Evolutionary conservation across 53 echinoderm and acorn worm genomes (phyloP).

Genomic region (Paracentrotus lividus): DNA sequence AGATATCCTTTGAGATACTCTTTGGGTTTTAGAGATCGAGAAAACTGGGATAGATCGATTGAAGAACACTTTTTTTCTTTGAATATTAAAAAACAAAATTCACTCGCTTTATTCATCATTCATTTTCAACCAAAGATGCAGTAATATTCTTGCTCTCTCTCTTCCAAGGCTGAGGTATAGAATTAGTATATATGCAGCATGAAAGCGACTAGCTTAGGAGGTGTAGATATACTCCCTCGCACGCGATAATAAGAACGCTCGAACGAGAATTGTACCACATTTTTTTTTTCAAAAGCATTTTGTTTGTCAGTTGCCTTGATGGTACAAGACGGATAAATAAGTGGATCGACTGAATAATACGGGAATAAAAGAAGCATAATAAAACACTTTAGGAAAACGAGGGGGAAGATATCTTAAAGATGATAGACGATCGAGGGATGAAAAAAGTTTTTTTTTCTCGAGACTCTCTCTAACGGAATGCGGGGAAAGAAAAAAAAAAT

Average conservation of each 20-base stretch:
- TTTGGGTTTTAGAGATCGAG: no score
- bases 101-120: not conserved
- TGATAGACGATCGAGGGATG: not conserved
- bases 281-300: slow-evolving; percentile 1
- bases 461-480: not conserved
- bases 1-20: no score
- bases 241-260: not conserved
- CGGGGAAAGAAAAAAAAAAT: not conserved
- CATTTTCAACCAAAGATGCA: not conserved
- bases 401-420: not conserved
- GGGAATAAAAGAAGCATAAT: not conserved
- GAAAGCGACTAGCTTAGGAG: not conserved
- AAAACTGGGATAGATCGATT: not conserved
- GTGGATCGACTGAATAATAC: not conserved
- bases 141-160: not conserved
- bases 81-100: not conserved
- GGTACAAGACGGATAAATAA: slow-evolving; percentile 23
- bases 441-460: not conserved
- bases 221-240: not conserved
- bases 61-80: not conserved
- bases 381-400: not conserved
- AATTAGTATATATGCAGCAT: not conserved
- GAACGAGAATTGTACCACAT: not conserved
- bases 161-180: not conserved
- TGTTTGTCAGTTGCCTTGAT: not conserved